Evolutionary conservation across 2,888 invertebrate species (phyloP).

Genomic region (Lepidocyrtinus sp.): DNA sequence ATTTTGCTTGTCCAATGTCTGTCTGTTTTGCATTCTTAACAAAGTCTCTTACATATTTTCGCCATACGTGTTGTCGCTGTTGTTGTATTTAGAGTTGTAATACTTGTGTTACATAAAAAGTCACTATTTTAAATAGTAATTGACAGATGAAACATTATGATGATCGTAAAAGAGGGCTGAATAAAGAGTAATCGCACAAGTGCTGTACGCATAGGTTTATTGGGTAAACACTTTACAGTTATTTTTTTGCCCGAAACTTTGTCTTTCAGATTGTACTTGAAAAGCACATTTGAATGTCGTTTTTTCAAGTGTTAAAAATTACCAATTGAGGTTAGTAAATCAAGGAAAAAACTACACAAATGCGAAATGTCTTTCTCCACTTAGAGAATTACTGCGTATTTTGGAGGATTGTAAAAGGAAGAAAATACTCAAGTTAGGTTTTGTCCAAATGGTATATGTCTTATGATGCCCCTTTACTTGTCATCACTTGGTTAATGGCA

Average conservation of each 20-base stretch:
- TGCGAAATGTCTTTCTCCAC: too few relatives aligned
- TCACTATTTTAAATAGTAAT: slow-evolving; percentile 42
- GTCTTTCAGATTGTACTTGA: slow-evolving; percentile 22
- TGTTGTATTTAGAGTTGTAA: not conserved
- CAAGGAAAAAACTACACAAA: slow-evolving; percentile 36
- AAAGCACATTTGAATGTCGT: slow-evolving; percentile 29
- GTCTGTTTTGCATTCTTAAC: slow-evolving; percentile 8
- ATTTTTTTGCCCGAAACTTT: not conserved
- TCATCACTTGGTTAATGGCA: too few relatives aligned
- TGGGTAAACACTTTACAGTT: not conserved
- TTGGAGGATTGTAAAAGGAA: too few relatives aligned
- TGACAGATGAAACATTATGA: slow-evolving; percentile 35
- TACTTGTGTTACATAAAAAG: slow-evolving; percentile 16
- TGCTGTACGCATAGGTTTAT: not conserved
- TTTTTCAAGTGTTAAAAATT: not conserved
- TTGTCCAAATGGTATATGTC: too few relatives aligned
- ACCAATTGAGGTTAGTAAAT: slow-evolving; percentile 52
- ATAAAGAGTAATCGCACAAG: not conserved
- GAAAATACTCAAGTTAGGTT: too few relatives aligned
- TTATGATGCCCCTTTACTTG: too few relatives aligned
- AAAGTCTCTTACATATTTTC: not conserved
- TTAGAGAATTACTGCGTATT: too few relatives aligned
- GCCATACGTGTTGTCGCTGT: not conserved
- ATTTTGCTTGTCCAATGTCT: too few relatives aligned
- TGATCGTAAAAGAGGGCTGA: slow-evolving; percentile 6